Conservation (phyloP, 2,113 vertebrate genomes). For the Hydropotes inermis region DNA sequence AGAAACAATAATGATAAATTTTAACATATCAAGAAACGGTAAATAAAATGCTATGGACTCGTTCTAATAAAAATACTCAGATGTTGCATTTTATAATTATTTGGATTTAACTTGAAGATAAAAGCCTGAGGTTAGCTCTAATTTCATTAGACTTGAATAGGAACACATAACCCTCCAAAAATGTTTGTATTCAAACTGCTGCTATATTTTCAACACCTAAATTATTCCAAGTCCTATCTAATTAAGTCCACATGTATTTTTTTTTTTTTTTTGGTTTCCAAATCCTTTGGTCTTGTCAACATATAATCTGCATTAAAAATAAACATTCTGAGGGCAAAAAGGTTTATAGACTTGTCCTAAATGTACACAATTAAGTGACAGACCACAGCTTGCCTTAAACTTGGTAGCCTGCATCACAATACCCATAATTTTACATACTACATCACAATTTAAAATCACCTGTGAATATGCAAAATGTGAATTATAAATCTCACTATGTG, state of each 20-base stretch:
- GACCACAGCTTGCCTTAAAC: background rate
- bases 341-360: background rate
- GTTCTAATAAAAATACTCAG: too few species aligned
- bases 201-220: background rate
- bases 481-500: background rate
- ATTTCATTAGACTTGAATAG: background rate
- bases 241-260: background rate
- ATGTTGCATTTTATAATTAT: background rate
- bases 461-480: background rate
- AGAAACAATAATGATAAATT: background rate
- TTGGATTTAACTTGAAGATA: background rate
- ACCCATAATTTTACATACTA: background rate
- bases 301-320: background rate
- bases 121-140: background rate
- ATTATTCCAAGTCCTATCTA: too few species aligned
- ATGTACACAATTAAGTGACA: background rate
- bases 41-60: background rate
- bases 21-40: background rate
- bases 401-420: background rate
- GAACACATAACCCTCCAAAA: background rate
- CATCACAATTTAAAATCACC: background rate
- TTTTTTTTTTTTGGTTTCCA: too few species aligned
- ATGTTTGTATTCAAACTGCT: background rate
- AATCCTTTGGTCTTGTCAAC: background rate
- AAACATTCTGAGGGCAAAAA: background rate